These are phyloP conservation scores for Merops nubicus DNA, from an alignment of 2,113 vertebrate genomes.

Conservation along the genomic window DNA sequence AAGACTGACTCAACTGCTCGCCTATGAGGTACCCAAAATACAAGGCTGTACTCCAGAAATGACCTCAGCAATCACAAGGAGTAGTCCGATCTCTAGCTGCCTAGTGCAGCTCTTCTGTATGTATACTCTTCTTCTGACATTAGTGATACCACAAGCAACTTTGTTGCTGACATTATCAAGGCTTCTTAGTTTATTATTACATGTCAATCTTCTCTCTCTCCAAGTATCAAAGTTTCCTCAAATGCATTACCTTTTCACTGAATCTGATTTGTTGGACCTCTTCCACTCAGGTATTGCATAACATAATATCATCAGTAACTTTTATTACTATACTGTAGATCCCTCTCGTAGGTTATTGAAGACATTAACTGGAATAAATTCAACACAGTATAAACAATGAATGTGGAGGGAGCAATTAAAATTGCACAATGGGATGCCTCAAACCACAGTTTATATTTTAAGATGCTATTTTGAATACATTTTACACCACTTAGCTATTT, in stretches of 20 bases:
- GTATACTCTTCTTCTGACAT: not conserved
- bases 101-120: not conserved
- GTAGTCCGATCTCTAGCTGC: not conserved
- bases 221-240: not conserved
- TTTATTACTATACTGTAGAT: not conserved
- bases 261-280: not conserved
- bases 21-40: not conserved
- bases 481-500: not conserved
- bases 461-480: not conserved
- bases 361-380: not conserved
- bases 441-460: slow-evolving; percentile 1
- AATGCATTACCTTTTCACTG: not conserved
- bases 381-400: not conserved
- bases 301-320: not conserved
- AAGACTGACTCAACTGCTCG: not conserved
- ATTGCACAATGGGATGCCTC: not conserved
- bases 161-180: not conserved
- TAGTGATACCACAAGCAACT: not conserved
- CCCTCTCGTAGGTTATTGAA: not conserved
- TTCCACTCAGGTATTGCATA: not conserved
- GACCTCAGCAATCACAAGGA: not conserved
- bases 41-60: not conserved
- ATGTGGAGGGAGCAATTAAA: not conserved
- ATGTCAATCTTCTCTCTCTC: not conserved
- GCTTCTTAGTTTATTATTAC: not conserved